Conservation (phyloP, 1,140 invertebrate species). For the Polypedilum pembai region DNA sequence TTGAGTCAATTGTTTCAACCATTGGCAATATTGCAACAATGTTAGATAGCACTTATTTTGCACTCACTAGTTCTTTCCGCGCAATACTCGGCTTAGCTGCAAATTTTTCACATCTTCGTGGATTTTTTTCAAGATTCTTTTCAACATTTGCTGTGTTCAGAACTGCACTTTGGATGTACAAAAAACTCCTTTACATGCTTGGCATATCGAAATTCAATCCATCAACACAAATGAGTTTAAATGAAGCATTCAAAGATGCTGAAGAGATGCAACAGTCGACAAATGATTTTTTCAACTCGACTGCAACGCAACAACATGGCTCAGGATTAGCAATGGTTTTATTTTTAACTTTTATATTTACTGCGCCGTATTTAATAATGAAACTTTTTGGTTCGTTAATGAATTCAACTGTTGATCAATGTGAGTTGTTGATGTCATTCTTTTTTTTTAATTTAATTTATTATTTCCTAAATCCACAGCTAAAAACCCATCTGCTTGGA, state of each 20-base stretch:
- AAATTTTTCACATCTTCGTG: constrained; percentile 76
- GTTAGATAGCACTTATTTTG: constrained; percentile 92
- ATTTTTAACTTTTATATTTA: constrained; percentile 79
- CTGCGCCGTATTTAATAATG: constrained; percentile 86
- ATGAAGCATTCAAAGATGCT: constrained; percentile 51
- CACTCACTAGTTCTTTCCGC: constrained; percentile 88
- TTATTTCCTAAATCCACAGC: constrained; percentile 45
- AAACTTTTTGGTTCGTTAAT: constrained; percentile 63
- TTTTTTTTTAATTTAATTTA: constrained; percentile 30
- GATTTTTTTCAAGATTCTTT: constrained; percentile 75
- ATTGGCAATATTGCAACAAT: constrained; percentile 92
- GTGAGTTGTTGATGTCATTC: constrained; percentile 39
- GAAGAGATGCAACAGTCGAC: constrained; percentile 35
- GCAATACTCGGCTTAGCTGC: constrained; percentile 93
- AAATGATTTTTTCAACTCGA: constrained; percentile 35
- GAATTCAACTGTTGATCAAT: constrained; percentile 47
- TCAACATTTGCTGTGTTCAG: constrained; percentile 75
- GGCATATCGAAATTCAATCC: constrained; percentile 40
- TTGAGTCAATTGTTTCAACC: constrained; percentile 85
- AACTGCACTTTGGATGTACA: constrained; percentile 69
- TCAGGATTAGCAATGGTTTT: constrained; percentile 64
- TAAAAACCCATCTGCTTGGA: constrained; percentile 58
- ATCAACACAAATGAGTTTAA: constrained; percentile 35
- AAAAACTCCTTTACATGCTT: constrained; percentile 48
- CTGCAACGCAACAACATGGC: constrained; percentile 37